Evolutionary conservation across 2,888 invertebrate genomes (phyloP), one percentile per base, ranked within the genome.

Genomic region (Busseola fusca): DNA sequence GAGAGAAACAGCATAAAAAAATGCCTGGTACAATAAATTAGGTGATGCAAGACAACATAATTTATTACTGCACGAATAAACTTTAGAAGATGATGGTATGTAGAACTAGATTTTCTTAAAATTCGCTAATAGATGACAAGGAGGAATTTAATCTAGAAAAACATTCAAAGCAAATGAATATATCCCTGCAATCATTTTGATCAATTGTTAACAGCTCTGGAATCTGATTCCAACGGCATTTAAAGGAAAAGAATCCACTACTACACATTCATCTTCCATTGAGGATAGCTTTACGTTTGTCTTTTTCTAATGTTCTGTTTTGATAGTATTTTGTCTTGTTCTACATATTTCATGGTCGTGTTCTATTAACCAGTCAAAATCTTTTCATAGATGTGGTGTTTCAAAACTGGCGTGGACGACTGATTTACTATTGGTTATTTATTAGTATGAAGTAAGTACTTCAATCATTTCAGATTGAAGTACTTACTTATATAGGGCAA

Each of bases 401-500:
- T 56, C 63, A 74, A 16, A 66, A 58, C 58, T 67, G 1, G 21
- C 69, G 27, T 34, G 5, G 58, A 45, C 14, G 78, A 74, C 62
- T 67, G 78, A 72, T 78, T 81, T 80, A 81, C 18, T 69, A 50
- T 58, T 64, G 34, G 40, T 69, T 72, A 72, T 78, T 74, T 78
- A 80, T 81, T 74, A 18, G 30, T 50, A 60, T 45, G 34, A 58
- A 14, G 66, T 64, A 66, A 63, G 63, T 72, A 72, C 21, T 59
- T 74, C 10, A 40, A 64, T 65, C 25, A 34, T 34, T 34, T 58
- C 5, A 48, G 27, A 54, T 27, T 34, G 5, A n/a, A 16, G n/a
- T 63, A 18, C 25, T 52, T 34, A 34, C 34, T 54, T 34, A 58
- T 64, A 14, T 52, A 75, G 59, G 59, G 30, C 78, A 50, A 34